Evolutionary conservation across 1,140 invertebrate genomes (phyloP).

Genomic region (Drosophila auraria): DNA sequence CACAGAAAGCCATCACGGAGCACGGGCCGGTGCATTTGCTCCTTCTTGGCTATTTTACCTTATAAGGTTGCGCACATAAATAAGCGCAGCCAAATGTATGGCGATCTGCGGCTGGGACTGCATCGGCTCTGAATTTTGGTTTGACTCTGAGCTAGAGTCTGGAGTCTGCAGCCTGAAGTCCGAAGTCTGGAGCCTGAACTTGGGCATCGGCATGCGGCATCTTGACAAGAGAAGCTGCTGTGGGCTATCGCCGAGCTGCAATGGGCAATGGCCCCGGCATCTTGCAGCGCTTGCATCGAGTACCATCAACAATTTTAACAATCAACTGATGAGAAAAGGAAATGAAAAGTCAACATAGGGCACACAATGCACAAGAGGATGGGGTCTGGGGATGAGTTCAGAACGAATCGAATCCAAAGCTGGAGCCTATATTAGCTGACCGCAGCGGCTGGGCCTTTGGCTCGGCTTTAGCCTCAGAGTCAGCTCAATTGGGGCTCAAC

Average conservation of each 20-base stretch:
- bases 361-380: slow-evolving; percentile 50
- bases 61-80: slow-evolving; percentile 81
- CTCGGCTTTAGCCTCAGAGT: slow-evolving; percentile 24
- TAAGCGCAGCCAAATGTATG: slow-evolving; percentile 72
- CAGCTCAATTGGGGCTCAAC: slow-evolving; percentile 52
- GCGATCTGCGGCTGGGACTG: slow-evolving; percentile 32
- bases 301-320: slow-evolving; percentile 78
- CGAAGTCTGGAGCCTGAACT: slow-evolving; percentile 20
- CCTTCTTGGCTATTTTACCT: slow-evolving; percentile 72
- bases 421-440: slow-evolving; percentile 42
- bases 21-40: slow-evolving; percentile 36
- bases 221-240: slow-evolving; percentile 58
- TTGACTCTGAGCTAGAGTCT: slow-evolving; percentile 17
- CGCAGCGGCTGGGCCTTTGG: slow-evolving; percentile 54
- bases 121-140: slow-evolving; percentile 13
- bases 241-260: slow-evolving; percentile 44
- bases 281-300: slow-evolving; percentile 21
- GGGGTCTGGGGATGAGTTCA: slow-evolving; percentile 9
- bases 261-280: slow-evolving; percentile 25
- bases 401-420: slow-evolving; percentile 31
- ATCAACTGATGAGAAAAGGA: slow-evolving; percentile 82
- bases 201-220: slow-evolving; percentile 36
- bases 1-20: slow-evolving; percentile 25
- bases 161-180: background rate
- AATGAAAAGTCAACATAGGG: slow-evolving; percentile 82